A percentile compares a stretch with the other conserved stretches of the same genome.
Evolutionary conservation across 2,888 invertebrate species (phyloP).

Genomic region (Hecatera dysodea): DNA sequence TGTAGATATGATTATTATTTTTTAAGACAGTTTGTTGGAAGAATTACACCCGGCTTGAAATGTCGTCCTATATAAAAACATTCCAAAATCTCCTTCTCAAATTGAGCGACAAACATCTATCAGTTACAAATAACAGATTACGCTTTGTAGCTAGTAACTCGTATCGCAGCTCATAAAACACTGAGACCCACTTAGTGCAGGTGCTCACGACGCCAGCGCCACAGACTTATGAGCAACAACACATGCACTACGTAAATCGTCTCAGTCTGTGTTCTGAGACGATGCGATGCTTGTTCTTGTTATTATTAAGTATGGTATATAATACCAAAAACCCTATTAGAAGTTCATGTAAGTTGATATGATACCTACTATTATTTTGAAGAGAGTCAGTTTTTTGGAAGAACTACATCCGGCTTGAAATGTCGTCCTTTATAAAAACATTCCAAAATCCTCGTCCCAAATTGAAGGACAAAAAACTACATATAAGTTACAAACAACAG

Average conservation of each 20-base stretch:
- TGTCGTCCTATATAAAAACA: neutral
- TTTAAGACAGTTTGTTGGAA: too few relatives aligned
- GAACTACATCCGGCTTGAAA: too few relatives aligned
- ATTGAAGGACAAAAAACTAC: too few relatives aligned
- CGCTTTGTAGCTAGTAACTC: too few relatives aligned
- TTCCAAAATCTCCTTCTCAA: neutral
- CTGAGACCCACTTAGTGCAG: conserved; percentile 27
- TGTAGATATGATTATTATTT: too few relatives aligned
- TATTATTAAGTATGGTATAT: conserved; percentile 27
- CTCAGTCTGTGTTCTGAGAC: conserved; percentile 39
- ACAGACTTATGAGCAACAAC: conserved; percentile 48
- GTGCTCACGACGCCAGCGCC: neutral
- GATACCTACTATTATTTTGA: too few relatives aligned
- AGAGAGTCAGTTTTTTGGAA: too few relatives aligned
- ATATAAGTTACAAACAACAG: too few relatives aligned
- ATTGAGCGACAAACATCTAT: neutral
- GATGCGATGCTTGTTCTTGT: neutral
- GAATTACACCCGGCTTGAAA: neutral
- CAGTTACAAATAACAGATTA: neutral
- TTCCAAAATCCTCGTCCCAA: too few relatives aligned
- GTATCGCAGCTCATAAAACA: conserved; percentile 26
- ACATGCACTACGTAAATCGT: conserved; percentile 52
- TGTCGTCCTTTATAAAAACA: too few relatives aligned
- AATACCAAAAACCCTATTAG: too few relatives aligned
- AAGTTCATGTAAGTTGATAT: too few relatives aligned